Base-by-base conservation (phyloP, 23 tunicate species). In the Botrylloides violaceus region DNA sequence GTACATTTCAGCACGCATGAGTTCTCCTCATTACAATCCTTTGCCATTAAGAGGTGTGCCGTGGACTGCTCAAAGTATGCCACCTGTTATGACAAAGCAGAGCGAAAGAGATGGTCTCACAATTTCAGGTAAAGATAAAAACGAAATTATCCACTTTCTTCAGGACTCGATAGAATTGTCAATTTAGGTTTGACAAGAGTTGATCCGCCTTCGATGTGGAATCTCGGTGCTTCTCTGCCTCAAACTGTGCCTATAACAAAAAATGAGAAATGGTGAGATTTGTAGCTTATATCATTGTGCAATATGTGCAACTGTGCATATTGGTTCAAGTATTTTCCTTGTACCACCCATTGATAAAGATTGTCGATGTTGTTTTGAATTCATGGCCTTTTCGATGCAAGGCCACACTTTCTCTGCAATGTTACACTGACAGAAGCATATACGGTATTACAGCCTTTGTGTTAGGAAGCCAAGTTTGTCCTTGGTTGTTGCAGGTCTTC, bases 91-190 rank as follows among this genome's bases (percentile, higher is more conserved):
- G n/a, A 47, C 25, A 3, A 37, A 62, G 37, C 57, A 56, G 25
- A 47, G 39, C 26, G 53, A 65, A 3, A 77, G 36, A 20, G 74
- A 77, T 4, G 61, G 72, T 27, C 49, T 77, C 0, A 77, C 64
- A 19, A 73, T 77, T 65, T 64, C 81, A 64, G 73, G 81, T 65
- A 39, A n/a, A n/a, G n/a, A n/a, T n/a, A n/a, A n/a, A n/a, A n/a
- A n/a, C n/a, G n/a, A n/a, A n/a, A n/a, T n/a, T n/a, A n/a, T n/a
- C n/a, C n/a, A n/a, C n/a, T n/a, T n/a, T n/a, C n/a, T n/a, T 43
- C 15, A 7, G 53, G 15, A 43, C 9, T 43, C 15, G 9, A 43
- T 43, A 9, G 53, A 7, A 7, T 43, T 43, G 15, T 43, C 53
- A 9, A 43, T 43, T 15, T 19, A 63, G 70, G 70, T 63, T 36